Evolutionary conservation across 2,888 invertebrate species (phyloP), one percentile per base, ranked within the genome.

Genomic region (Napeogenes sylphis): DNA sequence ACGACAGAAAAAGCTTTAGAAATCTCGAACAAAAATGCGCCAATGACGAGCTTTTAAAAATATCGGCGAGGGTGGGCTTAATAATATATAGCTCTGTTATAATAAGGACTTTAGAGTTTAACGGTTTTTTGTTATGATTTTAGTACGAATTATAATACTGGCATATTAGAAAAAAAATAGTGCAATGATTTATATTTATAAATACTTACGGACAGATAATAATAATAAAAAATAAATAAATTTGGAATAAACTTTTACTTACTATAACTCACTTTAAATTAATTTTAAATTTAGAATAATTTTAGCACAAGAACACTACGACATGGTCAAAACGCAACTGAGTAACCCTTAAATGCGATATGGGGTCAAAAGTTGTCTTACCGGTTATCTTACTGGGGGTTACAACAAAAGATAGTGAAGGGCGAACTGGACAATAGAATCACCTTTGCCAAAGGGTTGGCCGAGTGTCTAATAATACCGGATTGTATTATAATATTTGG

Each of bases 281-380:
- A 47, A 38, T 56, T 42, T 56, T 21, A 35, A 47, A 38, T 38
- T 42, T 60, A 56, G 46, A 38, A 58, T 45, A 60, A 21, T 56
- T 55, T 0, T 56, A 57, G 62, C 68, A 67, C 67, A 62, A 63
- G 59, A 55, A 61, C 59, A 61, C 53, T 35, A 61, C 45, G 56
- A 65, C 80, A 76, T 80, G 87, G 87, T 83, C 87, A 88, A 78
- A 82, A 72, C 72, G 70, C 74, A 73, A 90, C 90, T 90, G 85
- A 84, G 68, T 78, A 87, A 88, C 89, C 87, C 88, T 85, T 75
- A 74, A 64, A 69, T 60, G 75, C 75, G 68, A 70, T 69, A 64
- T 76, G 70, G 83, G 88, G 85, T 85, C 85, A 87, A 86, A 87
- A 88, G 83, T 79, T 87, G 90, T 90, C 90, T 90, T 90, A 89